Base-by-base conservation (phyloP, 1,140 invertebrate species). In the Monomorium pharaonis region DNA sequence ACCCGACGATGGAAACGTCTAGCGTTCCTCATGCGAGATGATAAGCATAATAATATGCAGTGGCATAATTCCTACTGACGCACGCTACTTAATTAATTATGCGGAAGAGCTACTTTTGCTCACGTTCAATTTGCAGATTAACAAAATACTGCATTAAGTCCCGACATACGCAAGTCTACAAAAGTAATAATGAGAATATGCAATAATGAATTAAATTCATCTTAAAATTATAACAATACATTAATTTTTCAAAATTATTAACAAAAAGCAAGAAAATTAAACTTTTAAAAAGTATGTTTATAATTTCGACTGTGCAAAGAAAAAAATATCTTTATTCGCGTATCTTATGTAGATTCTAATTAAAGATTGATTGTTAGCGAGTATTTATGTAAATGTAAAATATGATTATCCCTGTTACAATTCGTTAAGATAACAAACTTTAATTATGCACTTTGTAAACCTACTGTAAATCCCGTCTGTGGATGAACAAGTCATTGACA, bases 361-460 rank as follows among this genome's bases (percentile, higher is more conserved):
- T 81, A 76, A 89, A 81, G 21, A 44, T 16, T 30, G 54, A 60
- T 21, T 18, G 69, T 88, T 63, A 60, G 21, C 2, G 42, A 88
- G 54, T 70, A 69, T 89, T 89, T 76, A 87, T n/a, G n/a, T 85
- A 89, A 81, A 27, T 42, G 27, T 54, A 81, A 85, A 77, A 74
- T 70, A 44, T 62, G 70, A 85, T 86, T 88, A 78, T 88, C 85
- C 44, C 44, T 37, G 76, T 81, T 86, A 76, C 42, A 89, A 69
- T n/a, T 56, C 84, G 37, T 89, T 88, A 83, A 89, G 81, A 89
- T 87, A 85, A 88, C 85, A 75, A 74, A 81, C 60, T 85, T 91
- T 88, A 90, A 88, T 91, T 91, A 88, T 80, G 72, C 81, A 81
- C 60, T 81, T 91, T 76, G 84, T 83, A 70, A 86, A 90, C 54